These are phyloP conservation scores for Aegotheles bennettii DNA, from an alignment of 2,113 vertebrate species.

Conservation along the genomic window DNA sequence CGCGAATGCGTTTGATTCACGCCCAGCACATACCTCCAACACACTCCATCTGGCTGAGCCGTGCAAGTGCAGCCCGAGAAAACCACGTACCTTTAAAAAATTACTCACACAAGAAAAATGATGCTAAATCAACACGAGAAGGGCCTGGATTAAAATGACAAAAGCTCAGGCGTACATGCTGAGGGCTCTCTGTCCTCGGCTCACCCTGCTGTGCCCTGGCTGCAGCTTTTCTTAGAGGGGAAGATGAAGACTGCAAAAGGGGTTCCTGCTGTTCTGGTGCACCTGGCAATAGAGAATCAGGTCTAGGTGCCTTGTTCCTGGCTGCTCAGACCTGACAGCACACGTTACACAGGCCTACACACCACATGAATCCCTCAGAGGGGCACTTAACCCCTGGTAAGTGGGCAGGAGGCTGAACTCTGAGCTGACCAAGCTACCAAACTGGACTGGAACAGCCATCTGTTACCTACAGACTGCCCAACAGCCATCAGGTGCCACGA, in stretches of 20 bases:
- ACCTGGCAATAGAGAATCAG: not conserved
- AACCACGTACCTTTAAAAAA: not conserved
- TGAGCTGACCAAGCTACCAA: not conserved
- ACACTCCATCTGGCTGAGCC: not conserved
- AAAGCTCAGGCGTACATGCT: not conserved
- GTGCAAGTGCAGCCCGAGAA: not conserved
- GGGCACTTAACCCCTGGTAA: not conserved
- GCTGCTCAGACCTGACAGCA: not conserved
- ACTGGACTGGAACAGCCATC: not conserved
- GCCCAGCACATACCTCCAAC: not conserved
- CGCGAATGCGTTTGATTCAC: not conserved
- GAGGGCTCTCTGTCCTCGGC: not conserved
- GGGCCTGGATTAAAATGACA: not conserved
- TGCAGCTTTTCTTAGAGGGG: not conserved
- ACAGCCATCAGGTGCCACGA: accelerated
- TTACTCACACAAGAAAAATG: not conserved
- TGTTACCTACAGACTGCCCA: not conserved
- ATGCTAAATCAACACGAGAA: not conserved
- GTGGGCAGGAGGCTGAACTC: not conserved
- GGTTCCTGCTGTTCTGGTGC: not conserved
- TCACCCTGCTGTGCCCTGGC: not conserved
- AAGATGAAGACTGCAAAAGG: not conserved
- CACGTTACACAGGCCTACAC: not conserved
- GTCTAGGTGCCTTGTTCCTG: accelerated
- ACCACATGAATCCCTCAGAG: not conserved